Conservation (phyloP, 1,140 invertebrate genomes). For the Drosophila orena region DNA sequence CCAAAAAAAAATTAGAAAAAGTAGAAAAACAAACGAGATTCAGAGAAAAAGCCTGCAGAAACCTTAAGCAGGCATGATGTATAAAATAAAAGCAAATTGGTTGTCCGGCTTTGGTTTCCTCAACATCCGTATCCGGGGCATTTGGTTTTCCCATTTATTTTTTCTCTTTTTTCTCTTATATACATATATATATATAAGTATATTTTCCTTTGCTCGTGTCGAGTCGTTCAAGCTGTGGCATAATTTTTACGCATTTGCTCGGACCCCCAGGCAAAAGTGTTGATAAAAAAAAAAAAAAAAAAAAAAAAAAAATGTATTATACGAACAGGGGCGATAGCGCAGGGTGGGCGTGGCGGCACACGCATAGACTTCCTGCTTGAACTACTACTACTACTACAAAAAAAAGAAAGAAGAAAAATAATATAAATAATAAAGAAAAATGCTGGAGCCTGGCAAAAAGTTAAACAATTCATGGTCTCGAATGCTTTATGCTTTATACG, state of each 20-base stretch:
- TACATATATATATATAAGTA: constrained; percentile 1
- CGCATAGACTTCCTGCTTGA: constrained; percentile 41
- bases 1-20: neutral
- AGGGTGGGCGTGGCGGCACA: constrained; percentile 40
- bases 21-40: neutral
- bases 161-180: constrained; percentile 10
- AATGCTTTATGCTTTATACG: constrained; percentile 60
- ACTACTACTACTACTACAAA: constrained; percentile 6
- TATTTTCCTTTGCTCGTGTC: constrained; percentile 34
- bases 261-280: constrained; percentile 37
- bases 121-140: constrained; percentile 16
- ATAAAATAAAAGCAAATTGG: constrained; percentile 68
- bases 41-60: constrained; percentile 26
- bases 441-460: constrained; percentile 26
- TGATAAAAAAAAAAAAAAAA: constrained; percentile 25
- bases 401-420: too few relatives aligned
- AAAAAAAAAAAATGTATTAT: constrained; percentile 1
- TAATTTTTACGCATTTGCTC: constrained; percentile 66
- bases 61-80: constrained; percentile 46
- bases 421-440: constrained; percentile 34
- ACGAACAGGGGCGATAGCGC: constrained; percentile 1
- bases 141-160: constrained; percentile 33
- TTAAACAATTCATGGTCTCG: constrained; percentile 60
- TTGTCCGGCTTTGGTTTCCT: constrained; percentile 48
- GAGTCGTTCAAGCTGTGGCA: constrained; percentile 63